Percentiles rank a stretch among this genome's conserved stretches.
Conservation (phyloP, 2,797 vertebrate genomes). For the Phrynocephalus vlangalii region DNA sequence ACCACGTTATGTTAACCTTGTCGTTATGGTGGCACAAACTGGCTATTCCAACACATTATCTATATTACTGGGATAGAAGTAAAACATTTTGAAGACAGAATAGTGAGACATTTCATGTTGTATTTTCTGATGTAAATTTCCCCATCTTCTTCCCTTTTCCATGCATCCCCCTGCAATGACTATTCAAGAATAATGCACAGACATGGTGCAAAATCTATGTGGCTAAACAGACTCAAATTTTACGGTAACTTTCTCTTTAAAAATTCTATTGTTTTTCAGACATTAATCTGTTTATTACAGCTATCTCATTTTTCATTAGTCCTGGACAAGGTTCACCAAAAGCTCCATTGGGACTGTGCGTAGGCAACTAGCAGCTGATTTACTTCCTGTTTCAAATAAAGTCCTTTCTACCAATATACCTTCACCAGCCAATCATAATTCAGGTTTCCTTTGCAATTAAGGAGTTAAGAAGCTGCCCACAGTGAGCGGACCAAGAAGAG, state of each 20-base stretch:
- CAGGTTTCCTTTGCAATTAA: background rate
- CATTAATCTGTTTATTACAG: background rate
- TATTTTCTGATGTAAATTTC: background rate
- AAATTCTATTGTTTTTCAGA: background rate
- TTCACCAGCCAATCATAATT: background rate
- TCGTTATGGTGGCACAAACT: background rate
- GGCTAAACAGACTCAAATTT: background rate
- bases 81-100: background rate
- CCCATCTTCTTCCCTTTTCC: no score
- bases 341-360: no score
- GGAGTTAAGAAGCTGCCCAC: background rate
- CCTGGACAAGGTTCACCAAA: no score
- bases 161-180: background rate
- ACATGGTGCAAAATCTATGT: background rate
- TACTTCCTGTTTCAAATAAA: no score
- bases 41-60: background rate
- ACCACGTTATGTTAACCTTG: background rate
- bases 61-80: background rate
- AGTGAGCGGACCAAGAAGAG: background rate
- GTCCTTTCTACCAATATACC: background rate
- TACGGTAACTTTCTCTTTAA: background rate
- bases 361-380: no score
- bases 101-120: background rate
- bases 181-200: background rate
- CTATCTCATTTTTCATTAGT: background rate